Percentiles rank a stretch among this genome's conserved stretches.
Evolutionary conservation across 2,797 vertebrate species (phyloP).

Genomic region (Pyrocephalus nanus): DNA sequence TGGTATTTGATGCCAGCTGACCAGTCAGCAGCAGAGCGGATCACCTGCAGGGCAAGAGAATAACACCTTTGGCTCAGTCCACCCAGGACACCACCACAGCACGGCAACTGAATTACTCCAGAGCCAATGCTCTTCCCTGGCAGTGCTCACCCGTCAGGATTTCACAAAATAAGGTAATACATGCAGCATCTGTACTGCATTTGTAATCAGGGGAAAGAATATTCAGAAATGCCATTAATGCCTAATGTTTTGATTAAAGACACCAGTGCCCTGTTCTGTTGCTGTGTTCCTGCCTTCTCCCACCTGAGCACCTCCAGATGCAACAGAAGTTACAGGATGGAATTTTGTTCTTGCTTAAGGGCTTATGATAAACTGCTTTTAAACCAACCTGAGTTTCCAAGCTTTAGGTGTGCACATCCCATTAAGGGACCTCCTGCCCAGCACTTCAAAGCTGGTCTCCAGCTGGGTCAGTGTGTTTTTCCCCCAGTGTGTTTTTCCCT

Average conservation of each 20-base stretch:
- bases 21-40: constrained; percentile 94
- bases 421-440: not conserved
- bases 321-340: not conserved
- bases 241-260: not conserved
- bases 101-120: fast-evolving
- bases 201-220: not conserved
- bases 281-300: not conserved
- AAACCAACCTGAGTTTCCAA: not conserved
- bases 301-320: not conserved
- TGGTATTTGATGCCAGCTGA: constrained; percentile 96
- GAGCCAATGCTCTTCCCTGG: not conserved
- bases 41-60: constrained; percentile 75
- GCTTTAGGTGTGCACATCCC: not conserved
- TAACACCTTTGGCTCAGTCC: not conserved
- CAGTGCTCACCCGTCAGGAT: not conserved
- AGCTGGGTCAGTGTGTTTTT: not conserved
- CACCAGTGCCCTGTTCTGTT: fast-evolving
- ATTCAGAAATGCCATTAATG: not conserved
- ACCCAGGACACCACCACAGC: not conserved
- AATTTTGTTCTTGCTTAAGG: not conserved
- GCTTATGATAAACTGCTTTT: not conserved
- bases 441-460: not conserved
- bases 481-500: not conserved
- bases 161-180: not conserved
- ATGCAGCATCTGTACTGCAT: not conserved